Evolutionary conservation across 1,140 invertebrate species (phyloP).

Genomic region (Eueides isabella): DNA sequence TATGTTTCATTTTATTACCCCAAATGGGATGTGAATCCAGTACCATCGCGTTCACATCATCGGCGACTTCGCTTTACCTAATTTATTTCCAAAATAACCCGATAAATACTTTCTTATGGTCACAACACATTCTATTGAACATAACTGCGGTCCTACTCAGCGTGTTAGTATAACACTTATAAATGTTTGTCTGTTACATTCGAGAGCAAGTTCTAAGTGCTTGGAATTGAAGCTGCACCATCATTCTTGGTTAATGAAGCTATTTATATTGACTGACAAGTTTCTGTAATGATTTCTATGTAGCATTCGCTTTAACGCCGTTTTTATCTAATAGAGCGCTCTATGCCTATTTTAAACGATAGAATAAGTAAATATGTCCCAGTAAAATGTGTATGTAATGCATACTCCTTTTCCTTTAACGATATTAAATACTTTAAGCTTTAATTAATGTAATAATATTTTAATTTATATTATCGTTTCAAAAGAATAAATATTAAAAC

Average conservation of each 20-base stretch:
- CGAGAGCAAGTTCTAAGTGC: conserved; percentile 32
- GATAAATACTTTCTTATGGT: neutral
- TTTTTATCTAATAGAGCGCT: neutral
- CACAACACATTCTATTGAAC: neutral
- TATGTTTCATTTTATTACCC: too few species aligned
- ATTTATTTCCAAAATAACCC: too few species aligned
- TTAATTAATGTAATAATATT: too few species aligned
- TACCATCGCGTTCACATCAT: too few species aligned
- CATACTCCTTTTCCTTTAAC: too few species aligned
- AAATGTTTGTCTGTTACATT: conserved; percentile 36
- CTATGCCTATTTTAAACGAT: neutral
- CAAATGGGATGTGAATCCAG: too few species aligned
- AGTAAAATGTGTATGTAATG: neutral
- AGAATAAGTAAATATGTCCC: neutral
- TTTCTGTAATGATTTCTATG: neutral
- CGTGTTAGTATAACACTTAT: conserved; percentile 32
- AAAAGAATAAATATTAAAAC: too few species aligned
- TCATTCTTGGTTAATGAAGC: conserved; percentile 32
- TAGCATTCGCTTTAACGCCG: neutral
- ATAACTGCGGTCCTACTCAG: conserved; percentile 6
- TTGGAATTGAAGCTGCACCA: conserved; percentile 36
- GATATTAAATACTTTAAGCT: too few species aligned
- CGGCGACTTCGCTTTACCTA: too few species aligned
- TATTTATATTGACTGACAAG: conserved; percentile 21
- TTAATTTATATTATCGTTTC: too few species aligned